Base-by-base conservation (phyloP, 1,140 invertebrate species). In the Brachystomella parvula region DNA sequence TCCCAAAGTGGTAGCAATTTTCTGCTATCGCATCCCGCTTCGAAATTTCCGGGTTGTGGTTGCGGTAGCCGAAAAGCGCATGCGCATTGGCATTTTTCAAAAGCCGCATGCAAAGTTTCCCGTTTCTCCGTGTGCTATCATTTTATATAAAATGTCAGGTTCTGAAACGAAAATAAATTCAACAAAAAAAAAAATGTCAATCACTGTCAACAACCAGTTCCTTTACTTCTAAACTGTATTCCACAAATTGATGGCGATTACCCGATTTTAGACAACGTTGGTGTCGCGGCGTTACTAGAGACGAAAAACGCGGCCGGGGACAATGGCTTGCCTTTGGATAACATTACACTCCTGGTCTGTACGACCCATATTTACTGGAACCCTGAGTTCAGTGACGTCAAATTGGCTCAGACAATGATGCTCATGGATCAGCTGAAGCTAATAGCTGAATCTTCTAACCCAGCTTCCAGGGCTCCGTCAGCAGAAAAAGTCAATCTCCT, bases 331-430 rank as follows among this genome's bases (percentile, higher is more conserved):
- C 82, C 86, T 60, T 82, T 83, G 49, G 85, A 87, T 66, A 85
- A 87, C 70, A 93, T 94, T 76, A 89, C 90, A 29, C 81, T 98
- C 65, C 81, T 98, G 64, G 94, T 99, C 31, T 96, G 94, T 76
- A 98, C 95, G 2, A 95, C 96, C 35, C 97, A 99, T 80, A 96
- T 99, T 67, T 96, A 99, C 80, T 99, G 96, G 97, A 96, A 99
- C 83, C 97, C 97, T 1, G 96, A 99, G 81, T 99, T 90, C 78
- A 98, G 94, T 76, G 97, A 99, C 80, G 97, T 99, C n/a, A 99
- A 99, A 80, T 83, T 99, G 1, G 98, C 99, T 69, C 97, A 99
- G 79, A 97, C 92, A 19, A 98, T 99, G 92, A 98, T 99, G 95
- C 80, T 99, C 67, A 91, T 94, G 80, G 90, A 94, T 77, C 95